phyloP scores from a whole-genome alignment of 2,888 invertebrate genomes.

The Philhelius pedissequus region DNA sequence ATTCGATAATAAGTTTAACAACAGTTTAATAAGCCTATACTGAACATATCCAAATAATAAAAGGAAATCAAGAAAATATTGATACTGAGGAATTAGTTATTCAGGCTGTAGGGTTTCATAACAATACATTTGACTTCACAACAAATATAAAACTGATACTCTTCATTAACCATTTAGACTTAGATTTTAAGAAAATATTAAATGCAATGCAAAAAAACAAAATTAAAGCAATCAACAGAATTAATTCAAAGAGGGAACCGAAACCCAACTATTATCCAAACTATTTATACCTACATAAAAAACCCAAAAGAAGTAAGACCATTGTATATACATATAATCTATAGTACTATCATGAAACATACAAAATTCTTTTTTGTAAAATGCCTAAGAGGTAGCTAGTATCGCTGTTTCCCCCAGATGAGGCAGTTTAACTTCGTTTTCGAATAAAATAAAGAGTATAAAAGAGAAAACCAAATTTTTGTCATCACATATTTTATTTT shows the following conservation, averaged over 20 bases:
- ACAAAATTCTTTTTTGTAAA: no score
- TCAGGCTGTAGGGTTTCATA: constrained; percentile 52
- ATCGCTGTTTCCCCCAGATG: no score
- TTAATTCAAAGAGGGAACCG: neutral
- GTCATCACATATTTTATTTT: no score
- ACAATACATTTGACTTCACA: constrained; percentile 51
- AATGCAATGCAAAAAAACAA: neutral
- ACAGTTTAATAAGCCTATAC: constrained; percentile 1
- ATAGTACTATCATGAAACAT: no score
- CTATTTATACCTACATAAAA: constrained; percentile 21
- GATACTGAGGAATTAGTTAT: constrained; percentile 44
- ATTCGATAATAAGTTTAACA: constrained; percentile 28
- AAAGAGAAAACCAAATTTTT: no score
- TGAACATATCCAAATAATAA: constrained; percentile 45
- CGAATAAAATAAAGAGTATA: no score
- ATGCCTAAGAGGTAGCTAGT: no score
- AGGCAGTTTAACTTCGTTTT: no score
- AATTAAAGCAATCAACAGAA: neutral
- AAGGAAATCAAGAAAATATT: constrained; percentile 24
- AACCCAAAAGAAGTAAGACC: constrained; percentile 9
- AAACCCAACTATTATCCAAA: neutral
- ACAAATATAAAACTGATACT: constrained; percentile 41
- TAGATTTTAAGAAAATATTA: neutral
- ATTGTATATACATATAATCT: no score
- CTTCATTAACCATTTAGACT: constrained; percentile 38